phyloP scores from a whole-genome alignment of 92 coral and sea anemone genomes.

The Siderastrea radians region DNA sequence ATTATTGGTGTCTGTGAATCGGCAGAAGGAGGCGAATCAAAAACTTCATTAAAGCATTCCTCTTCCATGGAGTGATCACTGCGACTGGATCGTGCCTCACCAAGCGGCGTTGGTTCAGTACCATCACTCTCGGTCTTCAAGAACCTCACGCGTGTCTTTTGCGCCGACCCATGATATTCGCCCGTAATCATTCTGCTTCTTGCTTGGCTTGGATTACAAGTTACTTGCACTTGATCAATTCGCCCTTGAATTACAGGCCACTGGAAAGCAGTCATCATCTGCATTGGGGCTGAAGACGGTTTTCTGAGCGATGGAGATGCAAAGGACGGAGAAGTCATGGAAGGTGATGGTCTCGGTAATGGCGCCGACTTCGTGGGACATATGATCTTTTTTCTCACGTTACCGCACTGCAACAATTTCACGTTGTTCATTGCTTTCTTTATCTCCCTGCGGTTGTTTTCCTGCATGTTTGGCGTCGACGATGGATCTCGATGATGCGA shows the following conservation, averaged over 20 bases:
- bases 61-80: no score
- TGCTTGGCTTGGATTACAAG: no score
- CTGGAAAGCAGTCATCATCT: neutral
- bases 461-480: neutral
- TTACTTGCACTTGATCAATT: neutral
- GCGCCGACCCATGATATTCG: neutral
- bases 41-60: neutral
- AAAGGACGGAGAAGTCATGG: neutral
- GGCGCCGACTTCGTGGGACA: neutral
- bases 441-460: neutral
- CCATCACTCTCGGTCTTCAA: neutral
- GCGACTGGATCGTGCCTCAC: no score
- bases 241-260: neutral
- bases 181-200: neutral
- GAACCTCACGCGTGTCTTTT: neutral
- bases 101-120: neutral
- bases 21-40: neutral
- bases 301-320: neutral
- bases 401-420: neutral
- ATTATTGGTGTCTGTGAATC: neutral
- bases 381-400: neutral
- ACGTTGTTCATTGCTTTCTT: neutral
- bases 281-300: neutral
- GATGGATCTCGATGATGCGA: neutral
- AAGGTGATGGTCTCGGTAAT: neutral